Evolutionary conservation across 2,113 vertebrate species (phyloP).

Genomic region (Sinocyclocheilus rhinocerous): DNA sequence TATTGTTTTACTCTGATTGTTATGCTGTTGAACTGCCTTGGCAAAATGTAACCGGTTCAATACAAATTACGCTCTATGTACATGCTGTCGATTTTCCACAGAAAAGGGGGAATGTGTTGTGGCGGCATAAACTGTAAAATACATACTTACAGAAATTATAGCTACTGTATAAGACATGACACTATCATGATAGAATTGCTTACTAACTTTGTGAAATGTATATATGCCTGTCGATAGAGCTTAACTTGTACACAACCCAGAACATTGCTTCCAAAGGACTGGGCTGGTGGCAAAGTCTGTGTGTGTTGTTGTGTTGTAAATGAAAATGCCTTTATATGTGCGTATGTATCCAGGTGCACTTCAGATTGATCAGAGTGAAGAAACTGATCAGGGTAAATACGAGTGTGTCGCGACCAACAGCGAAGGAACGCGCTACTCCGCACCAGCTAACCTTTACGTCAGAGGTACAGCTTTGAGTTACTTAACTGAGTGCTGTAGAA

Average conservation of each 20-base stretch:
- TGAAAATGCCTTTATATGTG: conserved; percentile 7
- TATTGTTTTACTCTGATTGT: neutral
- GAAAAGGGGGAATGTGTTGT: neutral
- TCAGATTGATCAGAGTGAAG: conserved; percentile 98
- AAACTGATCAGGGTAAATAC: conserved; percentile 99
- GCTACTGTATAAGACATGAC: too few species aligned
- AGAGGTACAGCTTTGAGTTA: conserved; percentile 80
- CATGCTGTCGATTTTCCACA: neutral
- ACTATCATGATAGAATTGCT: neutral
- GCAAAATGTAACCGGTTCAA: neutral
- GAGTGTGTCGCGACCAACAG: conserved; percentile 99
- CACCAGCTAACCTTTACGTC: conserved; percentile 98
- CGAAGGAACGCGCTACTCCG: conserved; percentile 97
- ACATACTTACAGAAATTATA: too few species aligned
- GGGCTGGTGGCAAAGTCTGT: neutral
- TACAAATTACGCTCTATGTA: neutral
- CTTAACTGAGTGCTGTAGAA: neutral
- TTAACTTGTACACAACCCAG: neutral
- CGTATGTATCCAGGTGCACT: conserved; percentile 85
- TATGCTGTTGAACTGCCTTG: too few species aligned
- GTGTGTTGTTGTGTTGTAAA: conserved; percentile 49
- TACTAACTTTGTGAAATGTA: neutral
- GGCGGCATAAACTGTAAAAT: too few species aligned
- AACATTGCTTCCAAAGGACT: neutral
- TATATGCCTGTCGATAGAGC: neutral